Percentiles rank a stretch among this genome's conserved stretches.
Conservation (phyloP, 1,140 invertebrate species). For the Pantala flavescens region DNA sequence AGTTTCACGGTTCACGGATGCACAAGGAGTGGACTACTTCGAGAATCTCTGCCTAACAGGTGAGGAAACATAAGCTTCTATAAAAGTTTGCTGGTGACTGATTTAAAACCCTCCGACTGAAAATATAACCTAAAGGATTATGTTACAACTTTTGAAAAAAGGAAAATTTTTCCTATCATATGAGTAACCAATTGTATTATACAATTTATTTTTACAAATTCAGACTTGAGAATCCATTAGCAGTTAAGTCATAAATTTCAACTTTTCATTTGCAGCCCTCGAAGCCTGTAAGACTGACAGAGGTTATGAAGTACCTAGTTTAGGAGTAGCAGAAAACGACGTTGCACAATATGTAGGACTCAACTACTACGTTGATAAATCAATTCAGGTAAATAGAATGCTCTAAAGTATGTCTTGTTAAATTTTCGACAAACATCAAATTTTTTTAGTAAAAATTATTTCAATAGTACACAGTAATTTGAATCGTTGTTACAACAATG, state of each 20-base stretch:
- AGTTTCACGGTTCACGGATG: slow-evolving; percentile 74
- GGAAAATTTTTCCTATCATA: too few species aligned
- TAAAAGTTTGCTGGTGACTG: neutral
- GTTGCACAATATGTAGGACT: slow-evolving; percentile 82
- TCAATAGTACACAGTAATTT: too few species aligned
- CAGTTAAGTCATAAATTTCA: slow-evolving; percentile 9
- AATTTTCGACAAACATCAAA: too few species aligned
- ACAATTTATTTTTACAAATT: too few species aligned
- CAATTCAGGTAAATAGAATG: slow-evolving; percentile 52
- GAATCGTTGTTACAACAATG: too few species aligned
- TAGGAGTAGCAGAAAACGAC: slow-evolving; percentile 80
- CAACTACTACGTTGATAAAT: slow-evolving; percentile 89
- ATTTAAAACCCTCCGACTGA: too few species aligned
- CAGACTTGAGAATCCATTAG: too few species aligned
- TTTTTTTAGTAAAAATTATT: too few species aligned
- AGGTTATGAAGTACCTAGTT: slow-evolving; percentile 63
- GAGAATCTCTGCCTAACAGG: slow-evolving; percentile 89
- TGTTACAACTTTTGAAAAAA: too few species aligned
- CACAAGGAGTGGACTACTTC: slow-evolving; percentile 86
- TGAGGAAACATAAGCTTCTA: slow-evolving; percentile 28
- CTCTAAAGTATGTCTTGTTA: too few species aligned
- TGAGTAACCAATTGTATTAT: too few species aligned
- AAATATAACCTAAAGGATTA: too few species aligned
- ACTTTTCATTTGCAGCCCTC: slow-evolving; percentile 37
- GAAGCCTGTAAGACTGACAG: slow-evolving; percentile 72